A percentile compares a stretch with the other conserved stretches of the same genome.
Evolutionary conservation across 1,140 invertebrate genomes (phyloP).

Genomic region (Pollicipes pollicipes): DNA sequence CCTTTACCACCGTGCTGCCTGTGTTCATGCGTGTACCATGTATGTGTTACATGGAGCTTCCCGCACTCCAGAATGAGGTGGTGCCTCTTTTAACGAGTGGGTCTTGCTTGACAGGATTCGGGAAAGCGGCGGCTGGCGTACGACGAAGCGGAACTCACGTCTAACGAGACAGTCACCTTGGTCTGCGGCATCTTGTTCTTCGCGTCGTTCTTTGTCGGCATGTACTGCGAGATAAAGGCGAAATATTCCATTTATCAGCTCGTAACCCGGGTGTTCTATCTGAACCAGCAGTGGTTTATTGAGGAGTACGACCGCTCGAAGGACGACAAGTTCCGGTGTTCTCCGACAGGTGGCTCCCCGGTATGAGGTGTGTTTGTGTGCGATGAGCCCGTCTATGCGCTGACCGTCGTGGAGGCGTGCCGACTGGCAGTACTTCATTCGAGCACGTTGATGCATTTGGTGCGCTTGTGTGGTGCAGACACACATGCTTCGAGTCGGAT

Average conservation of each 20-base stretch:
- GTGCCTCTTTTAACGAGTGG: too few relatives aligned
- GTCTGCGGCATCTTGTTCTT: conserved; percentile 37
- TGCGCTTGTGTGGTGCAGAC: too few relatives aligned
- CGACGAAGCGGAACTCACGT: conserved; percentile 29
- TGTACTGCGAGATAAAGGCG: conserved; percentile 38
- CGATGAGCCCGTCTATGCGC: too few relatives aligned
- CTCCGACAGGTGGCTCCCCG: not conserved
- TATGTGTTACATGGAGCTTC: too few relatives aligned
- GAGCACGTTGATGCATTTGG: too few relatives aligned
- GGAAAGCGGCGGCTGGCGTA: conserved; percentile 9
- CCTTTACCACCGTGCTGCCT: too few relatives aligned
- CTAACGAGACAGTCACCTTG: conserved; percentile 33
- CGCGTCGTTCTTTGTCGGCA: conserved; percentile 36
- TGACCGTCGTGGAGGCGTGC: too few relatives aligned
- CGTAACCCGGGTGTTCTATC: conserved; percentile 29
- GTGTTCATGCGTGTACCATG: too few relatives aligned
- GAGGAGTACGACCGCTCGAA: conserved; percentile 30
- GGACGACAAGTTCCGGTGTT: conserved; percentile 11
- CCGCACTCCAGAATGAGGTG: too few relatives aligned
- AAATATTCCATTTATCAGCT: conserved; percentile 33
- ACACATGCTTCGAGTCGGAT: too few relatives aligned
- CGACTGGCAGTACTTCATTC: too few relatives aligned
- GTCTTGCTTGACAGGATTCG: not conserved
- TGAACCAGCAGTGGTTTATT: conserved; percentile 36
- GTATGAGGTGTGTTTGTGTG: too few relatives aligned